Base-by-base conservation (phyloP, 1,140 invertebrate genomes). In the Drosophila dunni region DNA sequence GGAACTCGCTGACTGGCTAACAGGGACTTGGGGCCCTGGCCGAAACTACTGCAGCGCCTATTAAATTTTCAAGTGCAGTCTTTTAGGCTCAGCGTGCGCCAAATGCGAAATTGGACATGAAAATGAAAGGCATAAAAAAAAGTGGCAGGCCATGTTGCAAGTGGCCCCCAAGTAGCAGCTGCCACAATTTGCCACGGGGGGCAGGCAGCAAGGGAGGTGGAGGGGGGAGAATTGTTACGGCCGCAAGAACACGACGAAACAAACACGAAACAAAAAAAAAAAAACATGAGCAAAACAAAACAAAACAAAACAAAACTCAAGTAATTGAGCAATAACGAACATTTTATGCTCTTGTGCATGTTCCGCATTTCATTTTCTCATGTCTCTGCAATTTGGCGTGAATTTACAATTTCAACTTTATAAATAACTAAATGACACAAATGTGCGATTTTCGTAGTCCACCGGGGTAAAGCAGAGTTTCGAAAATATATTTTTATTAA, bases 31-130 rank as follows among this genome's bases (percentile, higher is more conserved):
- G 7, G 38, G 13, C 10, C 7, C 62, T 75, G 74, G 44, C 61
- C 61, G 29, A 53, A 74, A 80, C 75, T 78, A 71, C 78, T 80
- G 78, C 75, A 76, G 68, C 45, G 62, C 60, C 80, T 78, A 79
- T 83, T 81, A 89, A 89, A 84, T 89, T 89, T 89, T 88, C 84
- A 89, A 89, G 84, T 89, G 84, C 84, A 89, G 64, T 70, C 84
- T 89, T 89, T 89, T 88, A 89, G 84, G 84, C 84, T 65, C 83
- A 69, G 65, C 74, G 62, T 71, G 73, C 66, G 61, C 70, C 70
- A 73, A 73, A 73, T 86, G 67, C 70, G 53, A 84, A 89, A 84
- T 89, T 89, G 85, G 78, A 90, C 84, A 89, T 75, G 84, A 69
- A 84, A 89, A 84, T 89, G 80, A 89, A 78, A 64, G 80, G 77